Conservation (phyloP, 2,888 invertebrate genomes). For the Miltochrista miniata region DNA sequence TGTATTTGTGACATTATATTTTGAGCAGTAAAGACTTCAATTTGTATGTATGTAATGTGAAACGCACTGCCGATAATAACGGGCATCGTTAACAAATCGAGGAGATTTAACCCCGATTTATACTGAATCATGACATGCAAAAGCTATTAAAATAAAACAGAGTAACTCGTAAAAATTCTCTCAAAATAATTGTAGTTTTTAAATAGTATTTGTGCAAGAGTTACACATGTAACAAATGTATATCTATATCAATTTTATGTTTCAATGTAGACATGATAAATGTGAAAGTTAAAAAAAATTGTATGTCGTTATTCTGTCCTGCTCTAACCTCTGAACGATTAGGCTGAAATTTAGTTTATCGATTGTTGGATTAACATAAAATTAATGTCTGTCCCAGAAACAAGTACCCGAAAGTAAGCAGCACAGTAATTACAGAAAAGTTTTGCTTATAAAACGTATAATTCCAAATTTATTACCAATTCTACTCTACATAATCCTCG, state of each 20-base stretch:
- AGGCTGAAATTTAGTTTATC: too few relatives aligned
- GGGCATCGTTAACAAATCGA: slow-evolving; percentile 7
- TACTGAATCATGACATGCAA: slow-evolving; percentile 17
- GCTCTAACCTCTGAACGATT: too few relatives aligned
- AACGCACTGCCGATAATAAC: slow-evolving; percentile 26
- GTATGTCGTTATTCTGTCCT: too few relatives aligned
- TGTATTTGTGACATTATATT: slow-evolving; percentile 19
- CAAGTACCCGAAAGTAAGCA: neutral
- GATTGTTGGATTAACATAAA: too few relatives aligned
- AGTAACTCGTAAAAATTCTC: too few relatives aligned
- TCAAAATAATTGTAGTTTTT: too few relatives aligned
- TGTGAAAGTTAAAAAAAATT: too few relatives aligned
- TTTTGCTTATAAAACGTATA: neutral
- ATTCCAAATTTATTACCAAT: slow-evolving; percentile 6
- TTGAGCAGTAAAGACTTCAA: slow-evolving; percentile 15
- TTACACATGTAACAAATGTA: too few relatives aligned
- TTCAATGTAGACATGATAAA: too few relatives aligned
- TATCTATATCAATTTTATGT: too few relatives aligned
- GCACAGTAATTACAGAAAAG: neutral
- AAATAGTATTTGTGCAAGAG: too few relatives aligned
- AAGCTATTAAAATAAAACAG: neutral
- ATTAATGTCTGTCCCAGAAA: too few relatives aligned
- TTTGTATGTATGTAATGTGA: slow-evolving; percentile 26
- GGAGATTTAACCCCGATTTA: slow-evolving; percentile 12
- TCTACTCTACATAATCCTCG: slow-evolving; percentile 19